Conservation (phyloP, 2,113 vertebrate species). For the Aspiorhynchus laticeps region DNA sequence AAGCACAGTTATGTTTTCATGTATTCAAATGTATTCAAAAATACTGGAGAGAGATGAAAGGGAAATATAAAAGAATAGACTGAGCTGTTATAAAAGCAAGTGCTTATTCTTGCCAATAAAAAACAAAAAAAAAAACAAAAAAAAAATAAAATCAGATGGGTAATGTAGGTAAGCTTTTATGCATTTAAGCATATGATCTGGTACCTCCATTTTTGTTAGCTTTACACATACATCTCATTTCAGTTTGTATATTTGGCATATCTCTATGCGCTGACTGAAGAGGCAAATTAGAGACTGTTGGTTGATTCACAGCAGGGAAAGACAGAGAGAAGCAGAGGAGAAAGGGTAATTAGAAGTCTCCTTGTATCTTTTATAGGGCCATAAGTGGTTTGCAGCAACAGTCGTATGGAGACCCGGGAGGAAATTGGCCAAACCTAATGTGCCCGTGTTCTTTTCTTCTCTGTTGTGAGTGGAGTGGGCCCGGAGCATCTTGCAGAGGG, state of each 20-base stretch:
- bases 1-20: constrained; percentile 16
- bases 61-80: constrained; percentile 33
- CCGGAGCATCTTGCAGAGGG: constrained; percentile 37
- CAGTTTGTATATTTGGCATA: constrained; percentile 18
- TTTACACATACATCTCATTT: not conserved
- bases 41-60: constrained; percentile 48
- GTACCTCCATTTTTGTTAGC: not conserved
- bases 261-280: constrained; percentile 26
- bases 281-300: constrained; percentile 60
- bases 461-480: constrained; percentile 23
- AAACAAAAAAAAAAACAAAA: not conserved
- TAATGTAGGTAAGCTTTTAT: constrained; percentile 5
- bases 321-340: constrained; percentile 24
- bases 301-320: constrained; percentile 32
- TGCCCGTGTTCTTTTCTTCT: constrained; percentile 42
- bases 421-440: constrained; percentile 56
- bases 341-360: constrained; percentile 62
- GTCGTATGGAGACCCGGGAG: constrained; percentile 48
- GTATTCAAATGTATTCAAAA: constrained; percentile 19
- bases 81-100: constrained; percentile 12
- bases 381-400: constrained; percentile 61
- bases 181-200: not conserved
- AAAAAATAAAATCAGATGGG: constrained; percentile 31
- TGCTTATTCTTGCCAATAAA: constrained; percentile 34
- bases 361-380: constrained; percentile 63